These are phyloP conservation scores for Nemopilema nomurai DNA, from an alignment of 30 jellyfish, hydroid and myxozoan species.

Conservation along the genomic window DNA sequence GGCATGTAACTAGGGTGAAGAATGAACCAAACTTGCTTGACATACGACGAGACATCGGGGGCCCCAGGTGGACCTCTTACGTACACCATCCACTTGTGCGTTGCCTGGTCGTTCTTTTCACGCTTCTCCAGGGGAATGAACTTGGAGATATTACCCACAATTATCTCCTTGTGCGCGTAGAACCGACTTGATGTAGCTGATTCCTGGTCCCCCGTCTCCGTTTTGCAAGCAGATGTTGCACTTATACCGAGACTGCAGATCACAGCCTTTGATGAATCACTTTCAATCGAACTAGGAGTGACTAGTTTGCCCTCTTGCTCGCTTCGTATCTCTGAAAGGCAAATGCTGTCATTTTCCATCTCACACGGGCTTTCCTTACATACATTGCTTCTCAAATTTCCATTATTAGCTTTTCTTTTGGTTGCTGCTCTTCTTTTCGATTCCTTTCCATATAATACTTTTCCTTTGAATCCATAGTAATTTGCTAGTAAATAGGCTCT, in stretches of 20 bases:
- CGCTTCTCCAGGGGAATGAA: conserved; percentile 80
- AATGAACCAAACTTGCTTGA: conserved; percentile 83
- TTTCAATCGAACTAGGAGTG: not conserved
- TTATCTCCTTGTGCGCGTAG: conserved; percentile 59
- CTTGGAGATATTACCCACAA: conserved; percentile 94
- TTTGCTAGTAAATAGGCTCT: conserved; percentile 91
- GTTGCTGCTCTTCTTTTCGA: not conserved
- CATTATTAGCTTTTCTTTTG: conserved; percentile 26
- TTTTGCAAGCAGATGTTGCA: not conserved
- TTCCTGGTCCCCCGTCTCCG: not conserved
- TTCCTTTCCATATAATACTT: conserved; percentile 42
- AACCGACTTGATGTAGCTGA: conserved; percentile 58
- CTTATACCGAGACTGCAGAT: not conserved
- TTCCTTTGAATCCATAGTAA: conserved; percentile 83
- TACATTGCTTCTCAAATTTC: not conserved
- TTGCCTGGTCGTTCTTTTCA: conserved; percentile 85
- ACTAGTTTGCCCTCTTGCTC: not conserved
- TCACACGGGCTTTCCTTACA: not conserved
- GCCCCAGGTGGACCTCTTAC: conserved; percentile 84
- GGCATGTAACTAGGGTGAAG: conserved; percentile 99
- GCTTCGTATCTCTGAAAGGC: not conserved
- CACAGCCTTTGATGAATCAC: not conserved
- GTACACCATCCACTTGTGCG: conserved; percentile 99
- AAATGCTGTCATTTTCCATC: not conserved
- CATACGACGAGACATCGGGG: conserved; percentile 64